Percentiles rank a stretch among this genome's conserved stretches.
These are phyloP conservation scores for Hermaeophaga mercurialis DNA, from an alignment of 2,888 invertebrate species.

Conservation along the genomic window DNA sequence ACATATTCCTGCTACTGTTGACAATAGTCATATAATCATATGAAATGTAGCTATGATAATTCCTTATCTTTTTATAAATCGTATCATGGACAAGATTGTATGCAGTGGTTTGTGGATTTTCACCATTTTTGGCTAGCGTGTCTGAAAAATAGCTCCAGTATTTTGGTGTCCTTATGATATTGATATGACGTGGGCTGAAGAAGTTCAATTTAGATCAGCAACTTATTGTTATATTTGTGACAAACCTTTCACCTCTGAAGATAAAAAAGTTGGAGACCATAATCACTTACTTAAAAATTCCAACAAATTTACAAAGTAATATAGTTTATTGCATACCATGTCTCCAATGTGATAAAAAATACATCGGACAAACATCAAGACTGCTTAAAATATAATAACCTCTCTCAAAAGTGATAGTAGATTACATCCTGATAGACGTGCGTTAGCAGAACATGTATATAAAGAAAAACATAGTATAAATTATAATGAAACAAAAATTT, in stretches of 20 bases:
- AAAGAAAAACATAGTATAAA: too few relatives aligned
- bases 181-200: neutral
- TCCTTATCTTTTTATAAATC: conserved; percentile 20
- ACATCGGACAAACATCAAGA: too few relatives aligned
- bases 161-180: conserved; percentile 24
- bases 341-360: too few relatives aligned
- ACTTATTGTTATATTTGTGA: conserved; percentile 1
- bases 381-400: too few relatives aligned
- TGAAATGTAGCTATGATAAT: conserved; percentile 24
- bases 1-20: conserved; percentile 16
- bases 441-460: too few relatives aligned
- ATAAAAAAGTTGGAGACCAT: conserved; percentile 5
- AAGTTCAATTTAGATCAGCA: neutral
- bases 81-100: conserved; percentile 17
- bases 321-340: too few relatives aligned
- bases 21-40: too few relatives aligned
- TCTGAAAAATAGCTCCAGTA: conserved; percentile 15
- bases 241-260: neutral
- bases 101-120: conserved; percentile 23
- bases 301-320: too few relatives aligned
- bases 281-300: too few relatives aligned
- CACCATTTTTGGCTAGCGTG: neutral
- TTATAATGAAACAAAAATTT: too few relatives aligned
- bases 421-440: too few relatives aligned
- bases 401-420: too few relatives aligned